Evolutionary conservation across 2,797 vertebrate genomes (phyloP).

Genomic region (Lepilemur ruficaudatus): DNA sequence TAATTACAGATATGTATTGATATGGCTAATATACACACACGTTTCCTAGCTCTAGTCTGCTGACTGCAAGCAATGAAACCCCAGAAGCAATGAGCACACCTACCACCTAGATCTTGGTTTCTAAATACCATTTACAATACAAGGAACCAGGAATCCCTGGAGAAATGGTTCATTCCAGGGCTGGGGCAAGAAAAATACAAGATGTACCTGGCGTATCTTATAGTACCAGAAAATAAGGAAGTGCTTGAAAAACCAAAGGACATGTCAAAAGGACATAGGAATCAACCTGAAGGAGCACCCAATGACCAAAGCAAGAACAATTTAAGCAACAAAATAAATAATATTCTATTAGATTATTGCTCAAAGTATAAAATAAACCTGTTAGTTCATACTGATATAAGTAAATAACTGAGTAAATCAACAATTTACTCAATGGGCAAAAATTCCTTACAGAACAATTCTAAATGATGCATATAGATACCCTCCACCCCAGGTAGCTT

Average conservation of each 20-base stretch:
- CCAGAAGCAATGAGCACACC: not conserved
- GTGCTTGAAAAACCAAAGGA: not conserved
- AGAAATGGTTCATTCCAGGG: not conserved
- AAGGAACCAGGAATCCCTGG: not conserved
- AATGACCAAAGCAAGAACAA: not conserved
- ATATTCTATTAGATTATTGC: not conserved
- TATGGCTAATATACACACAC: not conserved
- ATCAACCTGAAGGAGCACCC: not conserved
- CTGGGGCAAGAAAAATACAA: not conserved
- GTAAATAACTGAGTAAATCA: not conserved
- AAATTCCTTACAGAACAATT: not conserved
- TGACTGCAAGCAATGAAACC: not conserved
- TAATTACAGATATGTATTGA: not conserved
- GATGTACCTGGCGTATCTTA: not conserved
- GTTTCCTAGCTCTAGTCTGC: not conserved
- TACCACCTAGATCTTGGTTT: not conserved
- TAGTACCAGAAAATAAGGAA: not conserved
- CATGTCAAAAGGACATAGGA: not conserved
- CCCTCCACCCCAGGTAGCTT: not conserved
- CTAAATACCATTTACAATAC: not conserved
- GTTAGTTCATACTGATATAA: not conserved
- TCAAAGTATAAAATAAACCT: not conserved
- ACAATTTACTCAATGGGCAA: not conserved
- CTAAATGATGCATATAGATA: not conserved
- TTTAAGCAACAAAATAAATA: constrained; percentile 46